A percentile compares a stretch with the other conserved stretches of the same genome.
phyloP scores from a whole-genome alignment of 1,140 invertebrate genomes.

The Tetranychus cinnabarinus region DNA sequence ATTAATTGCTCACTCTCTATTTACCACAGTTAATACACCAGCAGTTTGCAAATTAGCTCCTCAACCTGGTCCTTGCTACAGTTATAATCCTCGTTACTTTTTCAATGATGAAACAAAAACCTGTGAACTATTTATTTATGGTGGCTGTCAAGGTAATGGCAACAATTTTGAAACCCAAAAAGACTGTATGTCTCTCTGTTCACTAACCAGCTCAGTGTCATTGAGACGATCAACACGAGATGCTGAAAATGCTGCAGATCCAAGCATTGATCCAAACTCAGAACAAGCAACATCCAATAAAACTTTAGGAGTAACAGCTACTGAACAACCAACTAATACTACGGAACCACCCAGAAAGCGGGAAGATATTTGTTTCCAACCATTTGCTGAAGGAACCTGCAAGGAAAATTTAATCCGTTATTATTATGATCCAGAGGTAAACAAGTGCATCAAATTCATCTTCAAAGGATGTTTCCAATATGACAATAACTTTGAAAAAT shows the following conservation, averaged over 20 bases:
- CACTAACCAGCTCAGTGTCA: not conserved
- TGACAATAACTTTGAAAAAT: not conserved
- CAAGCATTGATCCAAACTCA: no score
- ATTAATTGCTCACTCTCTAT: no score
- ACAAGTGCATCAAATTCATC: not conserved
- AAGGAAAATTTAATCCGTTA: not conserved
- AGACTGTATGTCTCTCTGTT: constrained; percentile 54
- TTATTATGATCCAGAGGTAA: not conserved
- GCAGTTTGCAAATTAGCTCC: not conserved
- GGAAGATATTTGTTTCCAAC: not conserved
- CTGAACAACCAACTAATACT: no score
- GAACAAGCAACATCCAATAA: no score
- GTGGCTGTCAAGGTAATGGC: constrained; percentile 51
- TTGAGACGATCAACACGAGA: not conserved
- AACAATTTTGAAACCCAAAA: constrained; percentile 64
- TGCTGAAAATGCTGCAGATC: no score
- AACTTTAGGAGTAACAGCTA: no score
- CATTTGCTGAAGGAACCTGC: not conserved
- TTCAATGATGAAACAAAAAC: constrained; percentile 28
- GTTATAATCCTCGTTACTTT: not conserved
- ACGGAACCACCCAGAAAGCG: not conserved
- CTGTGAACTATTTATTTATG: constrained; percentile 43
- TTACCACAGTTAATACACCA: not conserved
- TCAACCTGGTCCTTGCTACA: not conserved
- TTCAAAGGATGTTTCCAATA: not conserved